Percentiles rank a stretch among this genome's conserved stretches.
phyloP scores from a whole-genome alignment of 2,888 invertebrate species.

The Choreutis nemorana region DNA sequence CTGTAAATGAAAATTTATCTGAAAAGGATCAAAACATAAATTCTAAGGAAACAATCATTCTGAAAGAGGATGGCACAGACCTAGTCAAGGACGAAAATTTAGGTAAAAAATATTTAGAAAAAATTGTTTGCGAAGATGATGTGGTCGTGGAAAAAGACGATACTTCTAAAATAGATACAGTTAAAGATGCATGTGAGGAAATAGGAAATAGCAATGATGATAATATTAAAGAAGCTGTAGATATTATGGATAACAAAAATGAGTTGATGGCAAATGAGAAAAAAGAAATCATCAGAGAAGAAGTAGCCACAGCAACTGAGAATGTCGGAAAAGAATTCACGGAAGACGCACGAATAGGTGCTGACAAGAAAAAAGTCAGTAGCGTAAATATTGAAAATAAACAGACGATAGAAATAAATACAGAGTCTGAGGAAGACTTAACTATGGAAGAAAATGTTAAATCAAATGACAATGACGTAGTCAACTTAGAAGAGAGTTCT shows the following conservation, averaged over 20 bases:
- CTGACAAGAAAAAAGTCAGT: too few relatives aligned
- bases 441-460: background rate
- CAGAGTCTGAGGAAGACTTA: too few relatives aligned
- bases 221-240: conserved; percentile 5
- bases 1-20: background rate
- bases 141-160: conserved; percentile 12
- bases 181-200: background rate
- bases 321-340: background rate
- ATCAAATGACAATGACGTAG: background rate
- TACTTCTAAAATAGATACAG: conserved; percentile 4
- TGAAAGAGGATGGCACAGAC: conserved; percentile 10
- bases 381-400: too few relatives aligned
- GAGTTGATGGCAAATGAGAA: background rate
- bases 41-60: too few relatives aligned
- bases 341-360: too few relatives aligned
- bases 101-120: conserved; percentile 6
- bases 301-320: conserved; percentile 3
- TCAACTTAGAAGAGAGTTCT: background rate
- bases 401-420: too few relatives aligned
- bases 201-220: background rate
- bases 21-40: too few relatives aligned
- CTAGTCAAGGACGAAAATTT: conserved; percentile 3
- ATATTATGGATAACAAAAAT: too few relatives aligned
- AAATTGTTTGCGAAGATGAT: conserved; percentile 7
- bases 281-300: conserved; percentile 3